Conservation (phyloP, 2,113 vertebrate genomes). For the Brienomyrus longianalis region DNA sequence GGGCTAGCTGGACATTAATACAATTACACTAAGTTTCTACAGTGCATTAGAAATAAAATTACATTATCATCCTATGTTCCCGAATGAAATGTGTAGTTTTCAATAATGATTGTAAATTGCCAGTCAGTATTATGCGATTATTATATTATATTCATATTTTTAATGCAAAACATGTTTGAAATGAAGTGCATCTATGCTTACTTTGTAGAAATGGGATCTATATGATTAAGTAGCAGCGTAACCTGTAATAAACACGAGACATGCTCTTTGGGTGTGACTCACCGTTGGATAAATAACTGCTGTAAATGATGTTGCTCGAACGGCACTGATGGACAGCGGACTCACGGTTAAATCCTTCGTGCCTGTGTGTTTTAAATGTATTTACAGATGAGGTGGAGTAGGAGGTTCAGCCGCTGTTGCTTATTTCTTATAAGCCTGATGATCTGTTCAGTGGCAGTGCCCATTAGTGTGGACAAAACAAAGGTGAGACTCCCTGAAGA, state of each 20-base stretch:
- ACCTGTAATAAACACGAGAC: neutral
- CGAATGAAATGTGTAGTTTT: neutral
- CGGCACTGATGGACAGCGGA: neutral
- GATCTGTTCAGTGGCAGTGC: constrained; percentile 68
- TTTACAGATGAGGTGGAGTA: constrained; percentile 65
- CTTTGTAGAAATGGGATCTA: neutral
- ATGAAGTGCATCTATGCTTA: neutral
- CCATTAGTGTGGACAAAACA: constrained; percentile 78
- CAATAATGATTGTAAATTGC: neutral
- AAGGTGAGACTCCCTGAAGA: constrained; percentile 63
- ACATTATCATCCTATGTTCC: neutral
- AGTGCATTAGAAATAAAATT: neutral
- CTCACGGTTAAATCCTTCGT: neutral
- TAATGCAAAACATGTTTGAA: neutral
- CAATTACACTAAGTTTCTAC: neutral
- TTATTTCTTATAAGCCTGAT: constrained; percentile 63
- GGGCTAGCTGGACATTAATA: neutral
- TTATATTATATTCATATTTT: neutral
- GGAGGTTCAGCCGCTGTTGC: constrained; percentile 42
- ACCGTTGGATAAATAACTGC: neutral
- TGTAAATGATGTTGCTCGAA: neutral
- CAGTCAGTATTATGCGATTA: neutral
- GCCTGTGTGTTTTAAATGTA: neutral
- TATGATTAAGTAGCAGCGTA: neutral
- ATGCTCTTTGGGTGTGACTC: neutral